Evolutionary conservation across 1,140 invertebrate species (phyloP), one percentile per base, ranked within the genome.

Genomic region (Stegodyphus dumicola): DNA sequence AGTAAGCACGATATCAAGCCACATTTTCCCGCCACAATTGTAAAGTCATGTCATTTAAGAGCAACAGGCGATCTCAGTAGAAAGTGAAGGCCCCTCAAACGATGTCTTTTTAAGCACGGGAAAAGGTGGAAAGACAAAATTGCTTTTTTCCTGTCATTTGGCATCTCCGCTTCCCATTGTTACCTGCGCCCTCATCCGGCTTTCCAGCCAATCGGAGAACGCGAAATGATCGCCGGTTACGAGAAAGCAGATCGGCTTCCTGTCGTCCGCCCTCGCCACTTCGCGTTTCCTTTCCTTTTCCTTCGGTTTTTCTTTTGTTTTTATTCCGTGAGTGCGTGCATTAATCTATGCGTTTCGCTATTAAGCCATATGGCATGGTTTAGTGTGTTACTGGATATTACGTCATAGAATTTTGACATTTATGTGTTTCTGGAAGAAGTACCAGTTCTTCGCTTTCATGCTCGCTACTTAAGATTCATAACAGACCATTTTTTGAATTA

Each of bases 141-240:
- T 81, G 69, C 53, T 60, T 74, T 71, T 81, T 81, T 81, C 79
- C 79, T 81, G 79, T 81, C 79, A 81, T 81, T 81, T 81, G 52
- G 54, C 69, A 81, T 81, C 79, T 74, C 79, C 79, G 69, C 56
- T 81, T 81, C 79, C 79, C 79, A 81, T 81, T 81, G 79, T 81
- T 81, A 74, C 56, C n/a, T 51, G 53, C 18, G 17, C 13, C 65
- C 33, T 48, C 77, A 78, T 78, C 77, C 65, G 65, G 65, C 65
- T 17, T 17, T 15, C 65, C 17, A n/a, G 17, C 65, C 75, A 65
- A 77, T 77, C 56, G 48, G 56, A 11, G 75, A 9, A 15, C 73
- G 18, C 6, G 52, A 54, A 54, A 53, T 52, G 51, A 54, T 75
- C 52, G 2, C 65, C 65, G 65, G 65, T 17, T 67, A n/a, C 65